A percentile compares a stretch with the other conserved stretches of the same genome.
Evolutionary conservation across 2,113 vertebrate genomes (phyloP).

Genomic region (Archilochus colubris): DNA sequence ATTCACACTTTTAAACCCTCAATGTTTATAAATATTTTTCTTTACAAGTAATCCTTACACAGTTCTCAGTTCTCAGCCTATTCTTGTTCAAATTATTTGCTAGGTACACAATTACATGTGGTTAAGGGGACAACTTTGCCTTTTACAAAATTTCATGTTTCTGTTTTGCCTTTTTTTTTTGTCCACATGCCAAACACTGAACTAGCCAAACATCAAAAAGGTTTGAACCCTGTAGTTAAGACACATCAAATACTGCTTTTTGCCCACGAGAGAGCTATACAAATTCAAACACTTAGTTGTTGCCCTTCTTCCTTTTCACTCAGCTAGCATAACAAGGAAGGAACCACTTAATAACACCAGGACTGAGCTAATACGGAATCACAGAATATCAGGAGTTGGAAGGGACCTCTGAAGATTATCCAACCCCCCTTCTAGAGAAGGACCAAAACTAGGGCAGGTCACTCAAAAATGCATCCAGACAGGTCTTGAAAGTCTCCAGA

Average conservation of each 20-base stretch:
- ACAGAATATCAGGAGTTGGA: too few species aligned
- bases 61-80: not conserved
- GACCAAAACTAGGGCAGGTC: too few species aligned
- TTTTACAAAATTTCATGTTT: not conserved
- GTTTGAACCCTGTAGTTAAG: not conserved
- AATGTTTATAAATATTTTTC: not conserved
- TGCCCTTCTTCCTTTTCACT: not conserved
- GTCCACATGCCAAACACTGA: not conserved
- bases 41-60: not conserved
- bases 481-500: too few species aligned
- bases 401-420: too few species aligned
- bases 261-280: not conserved
- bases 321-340: not conserved
- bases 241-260: not conserved
- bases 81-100: not conserved
- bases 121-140: not conserved
- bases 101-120: not conserved
- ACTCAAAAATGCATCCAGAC: too few species aligned
- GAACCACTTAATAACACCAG: not conserved
- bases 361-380: not conserved
- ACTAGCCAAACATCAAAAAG: not conserved
- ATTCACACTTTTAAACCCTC: not conserved
- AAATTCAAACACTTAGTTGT: not conserved
- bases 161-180: not conserved
- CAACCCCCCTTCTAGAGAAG: too few species aligned